phyloP scores from a whole-genome alignment of 2,797 vertebrate genomes.

The Chaunax sp. region DNA sequence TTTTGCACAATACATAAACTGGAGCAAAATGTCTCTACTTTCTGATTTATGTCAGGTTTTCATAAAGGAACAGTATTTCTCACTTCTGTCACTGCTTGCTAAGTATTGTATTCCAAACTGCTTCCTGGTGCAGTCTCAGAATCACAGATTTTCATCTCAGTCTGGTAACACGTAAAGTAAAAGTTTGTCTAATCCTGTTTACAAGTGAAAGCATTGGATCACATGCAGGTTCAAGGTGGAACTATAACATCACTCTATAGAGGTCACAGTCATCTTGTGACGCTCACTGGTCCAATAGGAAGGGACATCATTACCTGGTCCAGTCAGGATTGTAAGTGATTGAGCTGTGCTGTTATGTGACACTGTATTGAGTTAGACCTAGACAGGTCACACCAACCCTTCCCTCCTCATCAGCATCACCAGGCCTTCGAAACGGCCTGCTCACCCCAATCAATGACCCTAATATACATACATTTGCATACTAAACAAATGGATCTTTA shows the following conservation, averaged over 20 bases:
- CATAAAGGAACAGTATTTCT: constrained; percentile 5
- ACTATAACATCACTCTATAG: constrained; percentile 25
- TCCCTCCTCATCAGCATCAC: constrained; percentile 82
- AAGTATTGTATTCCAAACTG: constrained; percentile 4
- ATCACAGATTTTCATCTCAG: constrained; percentile 9
- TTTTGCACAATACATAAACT: constrained; percentile 34
- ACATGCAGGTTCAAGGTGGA: constrained; percentile 6
- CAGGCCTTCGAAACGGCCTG: constrained; percentile 65
- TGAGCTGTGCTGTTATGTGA: constrained; percentile 82
- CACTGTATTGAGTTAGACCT: constrained; percentile 85
- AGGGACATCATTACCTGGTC: constrained; percentile 74
- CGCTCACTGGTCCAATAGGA: constrained; percentile 56
- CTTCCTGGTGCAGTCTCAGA: constrained; percentile 12
- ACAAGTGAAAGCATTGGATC: constrained; percentile 1
- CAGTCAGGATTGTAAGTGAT: constrained; percentile 81
- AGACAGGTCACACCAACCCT: constrained; percentile 83
- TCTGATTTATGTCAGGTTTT: constrained; percentile 35
- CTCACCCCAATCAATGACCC: constrained; percentile 81
- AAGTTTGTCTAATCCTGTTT: neutral
- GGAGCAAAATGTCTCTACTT: constrained; percentile 24
- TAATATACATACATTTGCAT: constrained; percentile 86
- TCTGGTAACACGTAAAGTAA: neutral
- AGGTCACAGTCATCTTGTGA: constrained; percentile 68
- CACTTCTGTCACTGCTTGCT: constrained; percentile 10
- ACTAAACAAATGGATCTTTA: constrained; percentile 81